These are phyloP conservation scores for Chironomus tepperi DNA, from an alignment of 1,140 invertebrate genomes.

Conservation along the genomic window DNA sequence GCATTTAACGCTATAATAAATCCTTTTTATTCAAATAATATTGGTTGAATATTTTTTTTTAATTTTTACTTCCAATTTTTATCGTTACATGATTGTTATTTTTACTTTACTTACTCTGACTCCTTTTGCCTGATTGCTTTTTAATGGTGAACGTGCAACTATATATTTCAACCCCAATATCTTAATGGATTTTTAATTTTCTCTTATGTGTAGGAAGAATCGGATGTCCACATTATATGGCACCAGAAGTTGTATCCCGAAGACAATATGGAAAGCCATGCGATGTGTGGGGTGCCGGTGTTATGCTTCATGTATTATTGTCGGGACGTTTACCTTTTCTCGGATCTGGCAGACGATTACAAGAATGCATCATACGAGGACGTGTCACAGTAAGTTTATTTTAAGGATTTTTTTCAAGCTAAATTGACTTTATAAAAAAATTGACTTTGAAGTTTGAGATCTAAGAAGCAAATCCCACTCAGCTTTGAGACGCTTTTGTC, in stretches of 20 bases:
- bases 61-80: not conserved
- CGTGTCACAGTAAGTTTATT: constrained; percentile 61
- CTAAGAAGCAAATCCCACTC: not conserved
- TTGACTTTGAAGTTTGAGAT: not conserved
- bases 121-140: not conserved
- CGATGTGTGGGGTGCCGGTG: constrained; percentile 93
- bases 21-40: not conserved
- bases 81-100: not conserved
- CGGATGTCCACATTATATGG: constrained; percentile 94
- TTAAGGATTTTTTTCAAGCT: not conserved
- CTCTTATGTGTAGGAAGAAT: constrained; percentile 61
- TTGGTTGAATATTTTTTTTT: not conserved
- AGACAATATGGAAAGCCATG: constrained; percentile 92
- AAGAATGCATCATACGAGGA: constrained; percentile 80
- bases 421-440: not conserved
- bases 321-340: constrained; percentile 90
- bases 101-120: not conserved
- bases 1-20: no score
- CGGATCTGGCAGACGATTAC: constrained; percentile 84
- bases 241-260: constrained; percentile 87
- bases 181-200: constrained; percentile 17
- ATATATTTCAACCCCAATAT: not conserved
- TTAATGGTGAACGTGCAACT: not conserved
- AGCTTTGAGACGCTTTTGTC: no score
- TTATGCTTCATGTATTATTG: constrained; percentile 86